Evolutionary conservation across 37 sponge, comb jelly and placozoan genomes (phyloP).

Genomic region (Agelas oroides): DNA sequence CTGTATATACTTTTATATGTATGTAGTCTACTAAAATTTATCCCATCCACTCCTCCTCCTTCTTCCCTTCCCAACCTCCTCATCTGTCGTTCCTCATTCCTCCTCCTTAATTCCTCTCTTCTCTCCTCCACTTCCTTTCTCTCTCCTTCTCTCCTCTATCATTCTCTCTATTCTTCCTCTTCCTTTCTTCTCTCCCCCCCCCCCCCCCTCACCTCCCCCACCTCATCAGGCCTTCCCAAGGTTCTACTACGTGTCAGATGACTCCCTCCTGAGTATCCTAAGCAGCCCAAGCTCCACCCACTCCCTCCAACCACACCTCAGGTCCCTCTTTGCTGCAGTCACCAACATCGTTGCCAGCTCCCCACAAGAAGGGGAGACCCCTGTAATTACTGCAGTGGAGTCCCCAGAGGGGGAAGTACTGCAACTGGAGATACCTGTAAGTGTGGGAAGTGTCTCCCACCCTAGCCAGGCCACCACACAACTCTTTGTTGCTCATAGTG

Average conservation of each 20-base stretch:
- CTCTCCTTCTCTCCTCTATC: not conserved
- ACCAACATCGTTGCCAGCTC: slow-evolving; percentile 3
- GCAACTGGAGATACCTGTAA: slow-evolving; percentile 49
- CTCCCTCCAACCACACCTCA: slow-evolving; percentile 67
- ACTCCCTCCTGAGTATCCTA: slow-evolving; percentile 74
- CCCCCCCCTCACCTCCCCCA: not conserved
- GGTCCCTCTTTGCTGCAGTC: slow-evolving; percentile 45
- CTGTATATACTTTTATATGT: no score
- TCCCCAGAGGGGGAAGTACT: slow-evolving; percentile 71
- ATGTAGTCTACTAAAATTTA: no score
- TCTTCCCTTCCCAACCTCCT: no score
- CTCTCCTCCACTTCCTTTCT: no score
- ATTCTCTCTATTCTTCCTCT: no score
- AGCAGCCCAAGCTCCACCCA: slow-evolving; percentile 53
- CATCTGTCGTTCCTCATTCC: no score
- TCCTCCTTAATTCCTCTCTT: no score
- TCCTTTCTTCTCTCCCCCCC: not conserved
- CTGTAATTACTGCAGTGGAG: slow-evolving; percentile 53
- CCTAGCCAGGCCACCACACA: no score
- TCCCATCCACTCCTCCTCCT: not conserved
- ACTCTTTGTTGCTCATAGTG: no score
- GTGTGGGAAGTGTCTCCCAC: no score
- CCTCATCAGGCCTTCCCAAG: slow-evolving; percentile 71
- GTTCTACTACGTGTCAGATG: slow-evolving; percentile 77
- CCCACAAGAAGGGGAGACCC: not conserved